Base-by-base conservation (phyloP, 2,797 vertebrate genomes). In the Sandelia bainsii region DNA sequence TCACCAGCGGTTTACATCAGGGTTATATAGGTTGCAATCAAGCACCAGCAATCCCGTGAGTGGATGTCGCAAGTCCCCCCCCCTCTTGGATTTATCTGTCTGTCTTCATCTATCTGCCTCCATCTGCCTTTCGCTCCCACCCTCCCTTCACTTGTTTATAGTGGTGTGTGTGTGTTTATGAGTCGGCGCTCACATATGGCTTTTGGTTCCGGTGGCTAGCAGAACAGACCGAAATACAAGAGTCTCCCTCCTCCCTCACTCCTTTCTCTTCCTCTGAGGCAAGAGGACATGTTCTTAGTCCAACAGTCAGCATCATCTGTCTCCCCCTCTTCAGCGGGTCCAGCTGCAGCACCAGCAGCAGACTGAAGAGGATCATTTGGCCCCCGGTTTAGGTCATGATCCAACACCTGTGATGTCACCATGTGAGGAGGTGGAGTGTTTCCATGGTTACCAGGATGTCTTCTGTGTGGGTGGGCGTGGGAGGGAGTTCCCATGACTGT, bases 371-470 rank as follows among this genome's bases (percentile, higher is more conserved):
- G 75, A 83, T 69, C 39, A 44, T 64, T 82, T 69, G 42, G 73
- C 46, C 17, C 45, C 40, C 29, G 29, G 56, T 65, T 58, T 51
- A 71, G 84, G 84, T 88, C 84, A 75, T 92, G 87, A 91, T 81
- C 85, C 87, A 88, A 80, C 72, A 75, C 69, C 48, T 44, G 77
- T 89, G 89, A 87, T 91, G 88, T 93, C 90, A 92, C 62, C 2
- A 3, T 77, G 65, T 49, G 61, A 46, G 75, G 73, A 86, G 79
- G 83, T 68, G 79, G 80, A 63, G 69, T 72, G 91, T 94, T 93
- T 87, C 93, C 89, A 93, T 94, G 90, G 92, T 87, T 85, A 94
- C 93, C 64, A 62, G 79, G 72, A 80, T 84, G 77, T 86, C 82
- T 85, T 69, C 45, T 67, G 25, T 70, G 51, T 64, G 68, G 75